Base-by-base conservation (phyloP, 2,797 vertebrate species). In the Epinephelus awoara region DNA sequence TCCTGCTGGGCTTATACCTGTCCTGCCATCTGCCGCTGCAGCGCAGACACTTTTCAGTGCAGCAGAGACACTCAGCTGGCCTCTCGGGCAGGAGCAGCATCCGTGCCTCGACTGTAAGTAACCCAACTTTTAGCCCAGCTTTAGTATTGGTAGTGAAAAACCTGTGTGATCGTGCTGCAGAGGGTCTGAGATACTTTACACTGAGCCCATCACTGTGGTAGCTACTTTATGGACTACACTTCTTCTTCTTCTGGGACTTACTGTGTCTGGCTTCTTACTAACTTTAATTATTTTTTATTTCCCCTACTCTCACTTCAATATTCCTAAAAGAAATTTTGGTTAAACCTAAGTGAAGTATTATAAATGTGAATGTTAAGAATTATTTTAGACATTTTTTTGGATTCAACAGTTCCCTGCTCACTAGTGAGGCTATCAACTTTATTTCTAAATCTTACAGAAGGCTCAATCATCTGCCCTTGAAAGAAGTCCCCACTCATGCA, bases 21-120 rank as follows among this genome's bases (percentile, higher is more conserved):
- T 82, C 95, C 94, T 17, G 5, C 64, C 79, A 90, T 96, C 83
- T 96, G 95, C 88, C 83, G 74, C 73, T 96, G 95, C 86, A 82
- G 82, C 68, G 12, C 75, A 8, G 89, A 90, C 50, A 86, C 80
- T 6, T 78, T 96, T 4, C 88, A 69, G 64, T 96, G 94, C 88
- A 95, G 73, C 72, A 85, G 85, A 58, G 91, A 93, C 77, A 94
- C 94, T 49, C 93, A 95, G 83, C 80, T 90, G 79, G 85, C 80
- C 88, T 83, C 91, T 25, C 17, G 66, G 57, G 58, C 67, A 1
- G n/a, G 17, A 59, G 18, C 80, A 4, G 0, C 27, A 51, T 23
- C 82, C 47, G 55, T 59, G 84, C 17, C 21, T 9, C 77, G 77
- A 72, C 89, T 94, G 93, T 94, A 56, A 94, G 93, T 91, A 75